Evolutionary conservation across 2,113 vertebrate species (phyloP), one percentile per base, ranked within the genome.

Genomic region (Kryptolebias marmoratus): DNA sequence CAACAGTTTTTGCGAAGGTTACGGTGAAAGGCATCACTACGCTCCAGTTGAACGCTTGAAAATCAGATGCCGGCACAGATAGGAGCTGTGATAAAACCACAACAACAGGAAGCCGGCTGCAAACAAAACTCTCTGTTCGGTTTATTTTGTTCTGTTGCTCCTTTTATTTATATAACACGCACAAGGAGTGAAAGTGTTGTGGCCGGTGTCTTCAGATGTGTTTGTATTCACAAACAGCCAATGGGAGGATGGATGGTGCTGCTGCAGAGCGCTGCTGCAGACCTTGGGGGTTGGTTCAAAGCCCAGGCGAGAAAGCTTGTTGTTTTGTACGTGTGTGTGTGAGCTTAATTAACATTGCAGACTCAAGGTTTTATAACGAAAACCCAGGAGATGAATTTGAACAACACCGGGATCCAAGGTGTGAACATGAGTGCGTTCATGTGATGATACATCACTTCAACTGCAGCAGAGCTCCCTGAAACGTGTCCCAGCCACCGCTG

Each of bases 1-100:
- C 88, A 73, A 80, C 88, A 87, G 58, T 83, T 69, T 90, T 82
- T 80, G 79, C 86, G 79, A 89, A 88, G 84, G 84, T 88, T 79
- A 81, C 50, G 54, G 53, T 67, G 64, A 84, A 84, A 76, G 85
- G 64, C 79, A 57, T 71, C 68, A 18, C 39, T 11, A 57, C 16
- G 36, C 50, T 64, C 60, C 27, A n/a, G 18, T 45, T 59, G 63
- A 49, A 28, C 44, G 65, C 22, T 11, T 14, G 22, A 54, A 66
- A 77, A 27, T 65, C 11, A 59, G n/a, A 77, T 45, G 50, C 50
- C 28, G 31, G 68, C 61, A 59, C 57, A 45, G 72, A 53, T 58
- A 11, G 31, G 72, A 78, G 53, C 77, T 64, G 52, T 22, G 18
- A 75, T 50, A 62, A 64, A 31, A 28, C 60, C 16, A 2, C 4